Conservation (phyloP, 2,888 invertebrate species). For the Apoda limacodes region DNA sequence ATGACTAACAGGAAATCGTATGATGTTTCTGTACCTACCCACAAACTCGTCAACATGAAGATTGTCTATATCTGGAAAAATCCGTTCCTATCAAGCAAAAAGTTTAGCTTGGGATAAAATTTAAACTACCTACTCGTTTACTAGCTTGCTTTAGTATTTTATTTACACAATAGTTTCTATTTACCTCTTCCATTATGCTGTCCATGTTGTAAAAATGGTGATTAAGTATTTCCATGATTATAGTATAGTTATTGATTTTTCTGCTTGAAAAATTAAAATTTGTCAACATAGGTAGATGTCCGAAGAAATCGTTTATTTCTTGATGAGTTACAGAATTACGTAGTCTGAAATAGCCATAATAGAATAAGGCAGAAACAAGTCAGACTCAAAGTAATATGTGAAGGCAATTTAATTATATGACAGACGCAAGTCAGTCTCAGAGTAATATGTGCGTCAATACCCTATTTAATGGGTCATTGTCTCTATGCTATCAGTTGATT, state of each 20-base stretch:
- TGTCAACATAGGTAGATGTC: conserved; percentile 28
- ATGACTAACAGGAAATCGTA: too few species aligned
- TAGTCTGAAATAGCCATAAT: conserved; percentile 2
- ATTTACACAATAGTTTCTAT: too few species aligned
- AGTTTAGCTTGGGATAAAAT: too few species aligned
- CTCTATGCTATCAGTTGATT: background rate
- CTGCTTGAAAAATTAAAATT: conserved; percentile 22
- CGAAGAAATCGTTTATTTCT: conserved; percentile 35
- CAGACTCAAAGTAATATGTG: conserved; percentile 5
- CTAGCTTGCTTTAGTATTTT: too few species aligned
- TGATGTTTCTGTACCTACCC: too few species aligned
- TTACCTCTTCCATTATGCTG: conserved; percentile 55
- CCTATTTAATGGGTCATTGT: background rate
- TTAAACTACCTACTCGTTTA: too few species aligned
- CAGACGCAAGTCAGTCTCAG: conserved; percentile 1
- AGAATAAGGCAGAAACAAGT: too few species aligned
- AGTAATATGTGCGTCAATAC: background rate
- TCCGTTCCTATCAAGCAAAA: too few species aligned
- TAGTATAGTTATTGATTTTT: conserved; percentile 24
- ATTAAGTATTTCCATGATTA: conserved; percentile 38
- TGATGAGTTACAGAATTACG: conserved; percentile 27
- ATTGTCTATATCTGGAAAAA: too few species aligned
- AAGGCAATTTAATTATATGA: conserved; percentile 5
- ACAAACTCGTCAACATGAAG: too few species aligned
- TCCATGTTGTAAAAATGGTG: conserved; percentile 45